A percentile compares a stretch with the other conserved stretches of the same genome.
Conservation (phyloP, 2,113 vertebrate species). For the Cinclus cinclus region DNA sequence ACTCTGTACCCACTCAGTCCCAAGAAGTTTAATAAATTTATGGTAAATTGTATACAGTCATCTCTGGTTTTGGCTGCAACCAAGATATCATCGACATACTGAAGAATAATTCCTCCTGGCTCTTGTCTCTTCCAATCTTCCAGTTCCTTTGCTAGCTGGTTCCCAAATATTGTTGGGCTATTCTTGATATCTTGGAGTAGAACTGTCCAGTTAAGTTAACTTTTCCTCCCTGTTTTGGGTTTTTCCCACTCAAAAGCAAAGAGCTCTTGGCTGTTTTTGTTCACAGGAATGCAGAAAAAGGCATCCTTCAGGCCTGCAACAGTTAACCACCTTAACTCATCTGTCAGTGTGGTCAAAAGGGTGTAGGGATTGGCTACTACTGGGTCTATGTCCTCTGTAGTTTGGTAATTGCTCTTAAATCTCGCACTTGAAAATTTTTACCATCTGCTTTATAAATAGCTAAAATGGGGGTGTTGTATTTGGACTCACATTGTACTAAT, state of each 20-base stretch:
- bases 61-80: not conserved
- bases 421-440: not conserved
- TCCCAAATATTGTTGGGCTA: not conserved
- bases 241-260: not conserved
- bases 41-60: not conserved
- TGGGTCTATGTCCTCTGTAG: not conserved
- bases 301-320: not conserved
- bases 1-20: not conserved
- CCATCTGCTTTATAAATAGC: not conserved
- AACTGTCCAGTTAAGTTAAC: not conserved
- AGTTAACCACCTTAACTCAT: not conserved
- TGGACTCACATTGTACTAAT: not conserved
- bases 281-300: not conserved
- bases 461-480: not conserved
- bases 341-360: not conserved
- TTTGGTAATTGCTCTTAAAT: not conserved
- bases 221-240: not conserved
- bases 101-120: not conserved
- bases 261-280: not conserved
- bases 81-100: not conserved
- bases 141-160: not conserved
- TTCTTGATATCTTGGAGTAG: not conserved
- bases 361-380: not conserved
- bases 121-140: not conserved
- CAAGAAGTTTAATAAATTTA: not conserved